Evolutionary conservation across 2,113 vertebrate genomes (phyloP).

Genomic region (Pomatostomus ruficeps): DNA sequence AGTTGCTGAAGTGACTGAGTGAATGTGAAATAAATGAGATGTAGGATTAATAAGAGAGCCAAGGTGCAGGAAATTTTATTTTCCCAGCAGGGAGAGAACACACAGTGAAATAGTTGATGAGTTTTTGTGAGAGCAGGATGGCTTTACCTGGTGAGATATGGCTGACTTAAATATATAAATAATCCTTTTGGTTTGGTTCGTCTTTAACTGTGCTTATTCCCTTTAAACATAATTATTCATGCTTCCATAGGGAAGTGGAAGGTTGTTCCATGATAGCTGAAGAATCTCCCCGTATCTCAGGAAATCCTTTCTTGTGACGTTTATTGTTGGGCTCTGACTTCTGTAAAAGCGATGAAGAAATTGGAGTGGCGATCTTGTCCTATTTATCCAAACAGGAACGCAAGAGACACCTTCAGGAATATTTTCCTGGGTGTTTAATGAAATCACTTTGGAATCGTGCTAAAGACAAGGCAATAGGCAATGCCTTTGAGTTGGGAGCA

Average conservation of each 20-base stretch:
- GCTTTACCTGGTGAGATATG: neutral
- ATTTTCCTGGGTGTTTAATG: neutral
- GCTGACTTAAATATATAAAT: neutral
- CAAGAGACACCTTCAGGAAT: neutral
- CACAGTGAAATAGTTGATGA: neutral
- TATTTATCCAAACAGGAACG: neutral
- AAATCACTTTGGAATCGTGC: neutral
- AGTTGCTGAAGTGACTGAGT: neutral
- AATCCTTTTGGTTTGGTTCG: neutral
- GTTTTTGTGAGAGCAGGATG: neutral
- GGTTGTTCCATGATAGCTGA: neutral
- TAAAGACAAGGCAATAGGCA: neutral
- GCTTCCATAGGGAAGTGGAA: neutral
- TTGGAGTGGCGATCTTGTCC: neutral
- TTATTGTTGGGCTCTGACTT: constrained; percentile 11
- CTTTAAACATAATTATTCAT: neutral
- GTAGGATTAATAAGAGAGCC: neutral
- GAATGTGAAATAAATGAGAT: neutral
- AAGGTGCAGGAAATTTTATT: neutral
- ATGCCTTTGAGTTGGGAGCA: neutral
- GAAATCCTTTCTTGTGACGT: constrained; percentile 26
- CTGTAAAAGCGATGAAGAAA: neutral
- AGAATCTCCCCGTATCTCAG: neutral
- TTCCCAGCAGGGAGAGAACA: neutral
- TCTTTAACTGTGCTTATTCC: neutral